These are phyloP conservation scores for Cyrtonyx montezumae DNA, from an alignment of 2,113 vertebrate genomes.

Conservation along the genomic window DNA sequence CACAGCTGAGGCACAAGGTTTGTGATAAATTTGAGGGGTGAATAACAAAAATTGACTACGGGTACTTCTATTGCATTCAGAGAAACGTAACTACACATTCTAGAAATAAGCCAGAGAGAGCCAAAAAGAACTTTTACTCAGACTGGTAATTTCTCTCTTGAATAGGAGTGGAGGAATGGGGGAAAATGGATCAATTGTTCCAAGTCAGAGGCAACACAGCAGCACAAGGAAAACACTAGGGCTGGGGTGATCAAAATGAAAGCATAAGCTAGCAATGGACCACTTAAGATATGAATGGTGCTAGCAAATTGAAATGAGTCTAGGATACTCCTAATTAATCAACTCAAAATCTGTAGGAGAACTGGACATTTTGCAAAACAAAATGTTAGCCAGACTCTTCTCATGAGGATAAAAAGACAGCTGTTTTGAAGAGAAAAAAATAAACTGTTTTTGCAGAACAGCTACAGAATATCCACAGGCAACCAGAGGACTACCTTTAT, in stretches of 20 bases:
- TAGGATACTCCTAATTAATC: neutral
- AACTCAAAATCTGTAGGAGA: neutral
- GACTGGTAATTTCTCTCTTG: neutral
- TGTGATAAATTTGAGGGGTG: neutral
- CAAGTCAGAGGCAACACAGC: neutral
- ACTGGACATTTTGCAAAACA: neutral
- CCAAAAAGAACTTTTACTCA: neutral
- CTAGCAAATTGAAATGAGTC: neutral
- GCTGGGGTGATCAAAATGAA: neutral
- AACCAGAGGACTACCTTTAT: neutral
- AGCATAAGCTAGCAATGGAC: fast-evolving
- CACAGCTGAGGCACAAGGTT: neutral
- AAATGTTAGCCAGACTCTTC: neutral
- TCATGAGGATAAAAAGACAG: neutral
- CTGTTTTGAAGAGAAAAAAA: neutral
- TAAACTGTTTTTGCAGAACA: neutral
- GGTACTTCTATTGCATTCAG: neutral
- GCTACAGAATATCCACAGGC: neutral
- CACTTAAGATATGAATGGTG: neutral
- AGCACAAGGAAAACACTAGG: neutral
- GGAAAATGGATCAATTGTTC: neutral
- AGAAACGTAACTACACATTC: neutral
- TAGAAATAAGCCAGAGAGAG: neutral
- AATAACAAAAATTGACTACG: neutral
- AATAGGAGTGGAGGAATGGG: neutral